A percentile compares a stretch with the other conserved stretches of the same genome.
These are phyloP conservation scores for Poecilia wingei DNA, from an alignment of 2,797 vertebrate genomes.

Conservation along the genomic window DNA sequence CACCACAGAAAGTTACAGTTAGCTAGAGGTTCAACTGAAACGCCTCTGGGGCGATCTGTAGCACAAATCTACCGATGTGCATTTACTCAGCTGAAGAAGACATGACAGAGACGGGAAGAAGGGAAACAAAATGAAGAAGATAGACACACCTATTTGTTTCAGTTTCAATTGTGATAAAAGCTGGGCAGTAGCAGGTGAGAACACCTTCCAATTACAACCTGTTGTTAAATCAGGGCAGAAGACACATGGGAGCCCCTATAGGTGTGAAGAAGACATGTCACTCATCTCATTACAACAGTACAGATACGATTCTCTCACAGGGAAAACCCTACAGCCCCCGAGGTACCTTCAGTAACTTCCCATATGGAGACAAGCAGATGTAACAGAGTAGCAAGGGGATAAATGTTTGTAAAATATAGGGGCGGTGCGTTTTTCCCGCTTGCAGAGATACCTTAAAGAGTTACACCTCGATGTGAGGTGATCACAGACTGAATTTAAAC, in stretches of 20 bases:
- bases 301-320: constrained; percentile 43
- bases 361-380: constrained; percentile 33
- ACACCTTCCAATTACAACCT: constrained; percentile 60
- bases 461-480: constrained; percentile 8
- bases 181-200: constrained; percentile 26
- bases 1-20: constrained; percentile 54
- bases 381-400: constrained; percentile 27
- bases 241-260: constrained; percentile 15
- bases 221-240: constrained; percentile 42
- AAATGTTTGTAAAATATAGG: constrained; percentile 10
- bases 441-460: constrained; percentile 41
- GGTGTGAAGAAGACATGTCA: constrained; percentile 33
- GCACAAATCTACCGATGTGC: constrained; percentile 26
- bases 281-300: constrained; percentile 52
- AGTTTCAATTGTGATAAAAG: constrained; percentile 44
- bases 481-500: too few relatives aligned
- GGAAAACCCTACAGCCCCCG: constrained; percentile 10
- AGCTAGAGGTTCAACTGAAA: constrained; percentile 19
- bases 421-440: constrained; percentile 8
- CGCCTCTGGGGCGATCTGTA: constrained; percentile 34
- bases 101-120: constrained; percentile 24
- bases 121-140: constrained; percentile 1
- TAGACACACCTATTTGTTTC: constrained; percentile 47
- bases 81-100: constrained; percentile 37
- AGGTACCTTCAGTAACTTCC: constrained; percentile 27